These are phyloP conservation scores for Hormiphora californensis DNA, from an alignment of 37 sponge, comb jelly and placozoan species.

Conservation along the genomic window DNA sequence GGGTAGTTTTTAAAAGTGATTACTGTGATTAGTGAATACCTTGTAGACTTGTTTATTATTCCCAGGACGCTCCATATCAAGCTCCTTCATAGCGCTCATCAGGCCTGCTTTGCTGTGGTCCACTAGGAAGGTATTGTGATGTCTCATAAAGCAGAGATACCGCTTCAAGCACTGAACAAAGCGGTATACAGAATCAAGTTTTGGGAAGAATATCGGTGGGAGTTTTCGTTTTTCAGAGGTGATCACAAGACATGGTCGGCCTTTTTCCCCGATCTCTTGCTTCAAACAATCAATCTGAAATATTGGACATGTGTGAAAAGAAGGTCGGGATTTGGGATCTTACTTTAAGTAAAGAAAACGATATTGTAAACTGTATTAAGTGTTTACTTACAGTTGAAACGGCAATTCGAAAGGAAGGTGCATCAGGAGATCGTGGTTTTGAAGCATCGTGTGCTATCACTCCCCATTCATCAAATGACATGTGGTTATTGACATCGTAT, in stretches of 20 bases:
- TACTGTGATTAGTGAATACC: too few species aligned
- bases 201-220: constrained; percentile 5
- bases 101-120: constrained; percentile 30
- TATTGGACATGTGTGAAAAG: too few species aligned
- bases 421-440: neutral
- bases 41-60: neutral
- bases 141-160: neutral
- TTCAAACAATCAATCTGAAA: constrained; percentile 21
- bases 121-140: neutral
- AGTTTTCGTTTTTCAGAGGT: neutral
- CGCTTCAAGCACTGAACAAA: constrained; percentile 14
- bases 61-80: neutral
- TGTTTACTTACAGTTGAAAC: neutral
- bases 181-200: constrained; percentile 16
- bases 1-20: too few species aligned
- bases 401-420: neutral
- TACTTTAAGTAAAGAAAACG: neutral
- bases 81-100: constrained; percentile 20
- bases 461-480: constrained; percentile 46
- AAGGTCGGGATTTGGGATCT: neutral
- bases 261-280: constrained; percentile 19
- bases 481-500: constrained; percentile 33
- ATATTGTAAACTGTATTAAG: neutral
- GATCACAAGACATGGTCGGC: neutral
- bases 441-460: constrained; percentile 9